A percentile compares a stretch with the other conserved stretches of the same genome.
phyloP scores from a whole-genome alignment of 53 echinoderm and acorn worm genomes.

The Henricia sp. region DNA sequence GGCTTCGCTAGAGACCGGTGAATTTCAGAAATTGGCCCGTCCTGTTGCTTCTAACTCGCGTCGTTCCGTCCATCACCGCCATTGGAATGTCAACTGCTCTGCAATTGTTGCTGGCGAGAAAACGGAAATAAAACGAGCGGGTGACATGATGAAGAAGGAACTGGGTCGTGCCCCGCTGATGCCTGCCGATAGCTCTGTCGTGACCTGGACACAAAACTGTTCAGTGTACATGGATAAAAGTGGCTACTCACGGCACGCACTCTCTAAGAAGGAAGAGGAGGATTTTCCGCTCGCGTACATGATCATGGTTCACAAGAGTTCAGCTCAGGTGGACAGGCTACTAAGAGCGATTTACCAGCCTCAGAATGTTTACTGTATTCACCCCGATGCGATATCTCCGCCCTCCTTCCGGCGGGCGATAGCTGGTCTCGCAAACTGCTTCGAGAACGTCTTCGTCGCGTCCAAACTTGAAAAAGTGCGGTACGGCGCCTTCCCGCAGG shows the following conservation, averaged over 20 bases:
- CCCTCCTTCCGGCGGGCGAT: constrained; percentile 57
- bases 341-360: constrained; percentile 80
- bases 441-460: constrained; percentile 77
- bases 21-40: too few relatives aligned
- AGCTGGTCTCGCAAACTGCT: constrained; percentile 58
- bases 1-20: too few relatives aligned
- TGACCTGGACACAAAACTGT: constrained; percentile 61
- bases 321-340: constrained; percentile 70
- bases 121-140: too few relatives aligned
- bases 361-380: constrained; percentile 80
- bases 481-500: constrained; percentile 47
- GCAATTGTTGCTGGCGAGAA: too few relatives aligned
- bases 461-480: constrained; percentile 65
- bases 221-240: constrained; percentile 42
- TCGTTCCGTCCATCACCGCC: too few relatives aligned
- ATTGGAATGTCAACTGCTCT: too few relatives aligned
- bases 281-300: constrained; percentile 76
- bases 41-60: too few relatives aligned
- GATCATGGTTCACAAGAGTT: constrained; percentile 62
- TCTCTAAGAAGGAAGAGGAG: constrained; percentile 64
- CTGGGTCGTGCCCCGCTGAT: too few relatives aligned
- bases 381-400: constrained; percentile 65
- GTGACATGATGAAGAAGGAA: too few relatives aligned
- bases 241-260: too few relatives aligned
- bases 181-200: too few relatives aligned